These are phyloP conservation scores for Zygaena filipendulae DNA, from an alignment of 2,888 invertebrate genomes.

Conservation along the genomic window DNA sequence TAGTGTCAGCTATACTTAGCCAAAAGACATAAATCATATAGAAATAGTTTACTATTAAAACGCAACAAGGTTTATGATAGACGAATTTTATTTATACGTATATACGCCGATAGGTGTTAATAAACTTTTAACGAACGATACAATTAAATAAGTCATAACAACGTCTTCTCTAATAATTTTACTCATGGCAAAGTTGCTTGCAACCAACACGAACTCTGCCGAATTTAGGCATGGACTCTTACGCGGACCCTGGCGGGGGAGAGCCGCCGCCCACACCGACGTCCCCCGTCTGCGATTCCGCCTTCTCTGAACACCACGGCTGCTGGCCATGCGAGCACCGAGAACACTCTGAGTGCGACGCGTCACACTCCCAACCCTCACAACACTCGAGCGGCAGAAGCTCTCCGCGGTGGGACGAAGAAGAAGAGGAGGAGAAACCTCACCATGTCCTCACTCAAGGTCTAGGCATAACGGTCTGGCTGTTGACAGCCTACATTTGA, in stretches of 20 bases:
- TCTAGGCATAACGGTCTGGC: conserved; percentile 30
- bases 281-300: conserved; percentile 61
- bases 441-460: conserved; percentile 57
- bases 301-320: conserved; percentile 59
- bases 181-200: too few species aligned
- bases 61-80: too few species aligned
- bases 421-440: conserved; percentile 48
- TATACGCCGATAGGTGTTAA: too few species aligned
- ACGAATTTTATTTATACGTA: too few species aligned
- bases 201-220: conserved; percentile 23
- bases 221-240: conserved; percentile 55
- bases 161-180: too few species aligned
- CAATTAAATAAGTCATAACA: too few species aligned
- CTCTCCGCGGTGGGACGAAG: conserved; percentile 58
- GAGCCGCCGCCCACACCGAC: conserved; percentile 57
- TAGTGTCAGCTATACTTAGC: conserved; percentile 12
- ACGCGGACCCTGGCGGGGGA: conserved; percentile 57
- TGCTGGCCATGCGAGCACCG: conserved; percentile 61
- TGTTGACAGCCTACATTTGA: conserved; percentile 19
- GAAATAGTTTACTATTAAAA: too few species aligned
- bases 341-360: conserved; percentile 42
- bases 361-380: conserved; percentile 42
- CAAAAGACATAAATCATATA: too few species aligned
- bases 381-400: conserved; percentile 55
- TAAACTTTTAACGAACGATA: too few species aligned